Evolutionary conservation across 2,797 vertebrate species (phyloP).

Genomic region (Sandelia bainsii): DNA sequence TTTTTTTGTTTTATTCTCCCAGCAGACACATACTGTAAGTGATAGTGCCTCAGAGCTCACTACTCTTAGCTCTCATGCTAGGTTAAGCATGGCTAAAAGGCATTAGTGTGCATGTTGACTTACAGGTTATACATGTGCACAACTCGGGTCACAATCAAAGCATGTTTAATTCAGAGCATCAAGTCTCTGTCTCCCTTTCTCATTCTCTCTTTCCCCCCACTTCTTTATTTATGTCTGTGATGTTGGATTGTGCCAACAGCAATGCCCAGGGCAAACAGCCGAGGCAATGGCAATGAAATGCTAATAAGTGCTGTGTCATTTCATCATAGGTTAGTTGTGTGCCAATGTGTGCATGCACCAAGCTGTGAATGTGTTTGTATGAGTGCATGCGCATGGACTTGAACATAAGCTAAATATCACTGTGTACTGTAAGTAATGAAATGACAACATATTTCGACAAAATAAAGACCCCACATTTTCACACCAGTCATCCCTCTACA

Average conservation of each 20-base stretch:
- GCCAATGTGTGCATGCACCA: slow-evolving; percentile 15
- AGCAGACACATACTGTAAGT: slow-evolving; percentile 26
- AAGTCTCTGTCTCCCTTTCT: slow-evolving; percentile 15
- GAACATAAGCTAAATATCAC: not conserved
- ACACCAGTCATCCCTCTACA: not conserved
- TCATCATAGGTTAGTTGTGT: slow-evolving; percentile 63
- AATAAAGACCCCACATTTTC: not conserved
- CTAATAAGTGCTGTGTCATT: slow-evolving; percentile 70
- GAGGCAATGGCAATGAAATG: slow-evolving; percentile 74
- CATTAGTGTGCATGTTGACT: slow-evolving; percentile 39
- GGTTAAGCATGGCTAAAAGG: slow-evolving; percentile 51
- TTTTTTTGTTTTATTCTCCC: slow-evolving; percentile 22
- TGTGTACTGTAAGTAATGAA: not conserved
- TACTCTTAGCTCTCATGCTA: slow-evolving; percentile 36
- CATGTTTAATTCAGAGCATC: slow-evolving; percentile 68
- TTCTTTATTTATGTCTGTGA: slow-evolving; percentile 68
- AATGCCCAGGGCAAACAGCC: slow-evolving; percentile 75
- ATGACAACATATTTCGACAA: not conserved
- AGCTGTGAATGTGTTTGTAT: slow-evolving; percentile 1
- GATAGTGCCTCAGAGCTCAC: slow-evolving; percentile 27
- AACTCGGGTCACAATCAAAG: slow-evolving; percentile 45
- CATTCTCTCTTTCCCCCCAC: not conserved
- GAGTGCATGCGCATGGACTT: not conserved
- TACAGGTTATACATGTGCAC: slow-evolving; percentile 23
- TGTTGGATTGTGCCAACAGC: slow-evolving; percentile 72